Evolutionary conservation across 2,113 vertebrate species (phyloP).

Genomic region (Odocoileus virginianus): DNA sequence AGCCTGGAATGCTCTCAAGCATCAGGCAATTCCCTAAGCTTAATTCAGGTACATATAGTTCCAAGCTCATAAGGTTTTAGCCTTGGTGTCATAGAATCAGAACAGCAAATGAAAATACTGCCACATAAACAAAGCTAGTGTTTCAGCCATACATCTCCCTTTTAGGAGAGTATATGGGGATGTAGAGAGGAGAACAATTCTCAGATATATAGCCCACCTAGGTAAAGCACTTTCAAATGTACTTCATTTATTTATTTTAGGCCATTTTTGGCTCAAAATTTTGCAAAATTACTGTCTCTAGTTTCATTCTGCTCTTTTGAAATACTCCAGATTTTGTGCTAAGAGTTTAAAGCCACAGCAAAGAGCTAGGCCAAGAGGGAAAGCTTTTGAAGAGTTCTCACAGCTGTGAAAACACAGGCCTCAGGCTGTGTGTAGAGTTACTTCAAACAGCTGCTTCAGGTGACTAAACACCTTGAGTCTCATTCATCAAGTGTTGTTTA

Average conservation of each 20-base stretch:
- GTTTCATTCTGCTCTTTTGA: conserved; percentile 89
- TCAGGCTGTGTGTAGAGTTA: conserved; percentile 85
- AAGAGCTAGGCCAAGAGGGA: conserved; percentile 84
- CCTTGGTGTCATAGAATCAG: conserved; percentile 61
- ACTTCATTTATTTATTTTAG: conserved; percentile 91
- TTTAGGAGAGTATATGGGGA: conserved; percentile 64
- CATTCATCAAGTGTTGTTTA: conserved; percentile 95
- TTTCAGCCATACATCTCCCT: conserved; percentile 70
- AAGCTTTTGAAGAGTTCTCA: conserved; percentile 88
- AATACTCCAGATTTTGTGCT: conserved; percentile 85
- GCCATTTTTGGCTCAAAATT: conserved; percentile 86
- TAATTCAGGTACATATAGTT: conserved; percentile 79
- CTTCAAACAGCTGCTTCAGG: conserved; percentile 93
- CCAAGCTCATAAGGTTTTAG: conserved; percentile 68
- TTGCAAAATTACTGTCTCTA: conserved; percentile 87
- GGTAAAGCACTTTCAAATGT: conserved; percentile 86
- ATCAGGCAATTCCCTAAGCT: conserved; percentile 68
- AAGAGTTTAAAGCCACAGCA: conserved; percentile 84
- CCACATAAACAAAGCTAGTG: conserved; percentile 72
- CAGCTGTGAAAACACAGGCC: conserved; percentile 94
- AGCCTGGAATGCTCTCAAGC: conserved; percentile 73
- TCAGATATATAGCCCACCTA: conserved; percentile 91
- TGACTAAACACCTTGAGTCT: conserved; percentile 96
- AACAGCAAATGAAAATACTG: conserved; percentile 76
- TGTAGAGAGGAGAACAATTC: conserved; percentile 68